Percentiles rank a stretch among this genome's conserved stretches.
Evolutionary conservation across 2,113 vertebrate genomes (phyloP).

Genomic region (Polypterus senegalus): DNA sequence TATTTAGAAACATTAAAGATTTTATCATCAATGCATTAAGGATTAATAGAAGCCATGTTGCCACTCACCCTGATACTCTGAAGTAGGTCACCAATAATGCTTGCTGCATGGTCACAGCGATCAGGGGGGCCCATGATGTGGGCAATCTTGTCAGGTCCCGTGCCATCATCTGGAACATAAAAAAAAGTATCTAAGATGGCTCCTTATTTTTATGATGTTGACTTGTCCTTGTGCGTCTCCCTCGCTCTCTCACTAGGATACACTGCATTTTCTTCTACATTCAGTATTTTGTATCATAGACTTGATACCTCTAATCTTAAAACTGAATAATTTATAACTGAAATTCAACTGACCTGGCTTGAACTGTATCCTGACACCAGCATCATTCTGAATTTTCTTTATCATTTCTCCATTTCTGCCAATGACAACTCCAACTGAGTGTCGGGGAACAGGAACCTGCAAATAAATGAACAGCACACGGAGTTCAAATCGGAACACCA

Average conservation of each 20-base stretch:
- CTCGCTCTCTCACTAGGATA: too few relatives aligned
- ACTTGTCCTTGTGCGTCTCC: too few relatives aligned
- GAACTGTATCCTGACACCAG: conserved; percentile 84
- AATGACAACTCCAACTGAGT: conserved; percentile 81
- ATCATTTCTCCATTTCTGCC: conserved; percentile 86
- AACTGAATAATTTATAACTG: not conserved
- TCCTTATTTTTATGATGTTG: not conserved
- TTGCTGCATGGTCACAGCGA: conserved; percentile 75
- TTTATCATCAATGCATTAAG: not conserved
- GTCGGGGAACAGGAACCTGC: conserved; percentile 75
- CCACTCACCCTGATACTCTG: conserved; percentile 67
- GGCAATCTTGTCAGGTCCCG: conserved; percentile 77
- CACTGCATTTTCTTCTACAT: too few relatives aligned
- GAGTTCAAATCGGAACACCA: not conserved
- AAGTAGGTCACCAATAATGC: conserved; percentile 78
- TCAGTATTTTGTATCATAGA: too few relatives aligned
- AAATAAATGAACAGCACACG: not conserved
- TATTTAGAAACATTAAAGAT: not conserved
- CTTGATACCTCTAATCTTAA: too few relatives aligned
- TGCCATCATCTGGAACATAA: conserved; percentile 62
- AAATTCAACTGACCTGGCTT: conserved; percentile 61
- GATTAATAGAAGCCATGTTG: not conserved
- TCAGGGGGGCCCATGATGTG: conserved; percentile 84
- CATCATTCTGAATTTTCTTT: conserved; percentile 85
- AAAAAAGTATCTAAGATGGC: too few relatives aligned